A percentile compares a stretch with the other conserved stretches of the same genome.
phyloP scores from a whole-genome alignment of 1,140 invertebrate genomes.

The Listronotus oregonensis region DNA sequence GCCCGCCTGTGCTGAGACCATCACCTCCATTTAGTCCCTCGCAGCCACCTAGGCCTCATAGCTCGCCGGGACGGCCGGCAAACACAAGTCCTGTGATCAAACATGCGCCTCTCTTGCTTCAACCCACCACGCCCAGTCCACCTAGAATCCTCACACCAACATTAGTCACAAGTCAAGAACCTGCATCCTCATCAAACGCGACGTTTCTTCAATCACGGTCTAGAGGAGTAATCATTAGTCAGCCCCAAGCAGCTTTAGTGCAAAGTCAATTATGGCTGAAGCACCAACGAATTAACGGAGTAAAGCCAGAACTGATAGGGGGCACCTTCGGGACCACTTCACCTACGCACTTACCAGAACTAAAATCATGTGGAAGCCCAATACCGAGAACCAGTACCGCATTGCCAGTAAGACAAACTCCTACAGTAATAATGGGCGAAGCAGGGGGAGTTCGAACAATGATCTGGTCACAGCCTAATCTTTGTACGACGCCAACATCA shows the following conservation, averaged over 20 bases:
- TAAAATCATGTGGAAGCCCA: conserved; percentile 61
- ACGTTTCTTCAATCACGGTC: conserved; percentile 42
- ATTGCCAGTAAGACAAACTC: conserved; percentile 71
- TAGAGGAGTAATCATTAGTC: conserved; percentile 57
- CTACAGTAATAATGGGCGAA: conserved; percentile 88
- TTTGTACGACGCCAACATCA: conserved; percentile 58
- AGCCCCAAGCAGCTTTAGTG: conserved; percentile 53
- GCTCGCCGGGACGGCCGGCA: conserved; percentile 51
- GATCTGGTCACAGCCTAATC: conserved; percentile 80
- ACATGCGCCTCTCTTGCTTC: conserved; percentile 50
- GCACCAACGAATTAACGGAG: conserved; percentile 70
- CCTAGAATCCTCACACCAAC: conserved; percentile 35
- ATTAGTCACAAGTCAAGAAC: conserved; percentile 47
- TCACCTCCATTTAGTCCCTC: conserved; percentile 49
- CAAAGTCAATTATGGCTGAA: conserved; percentile 66
- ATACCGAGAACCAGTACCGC: conserved; percentile 56
- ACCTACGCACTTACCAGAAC: conserved; percentile 68
- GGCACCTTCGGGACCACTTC: conserved; percentile 64
- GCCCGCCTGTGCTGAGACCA: conserved; percentile 48
- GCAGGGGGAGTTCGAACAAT: conserved; percentile 88
- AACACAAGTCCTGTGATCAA: conserved; percentile 50
- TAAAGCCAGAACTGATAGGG: conserved; percentile 78
- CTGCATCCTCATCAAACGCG: conserved; percentile 48
- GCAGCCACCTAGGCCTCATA: conserved; percentile 55
- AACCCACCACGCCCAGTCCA: conserved; percentile 46